A percentile compares a stretch with the other conserved stretches of the same genome.
These are phyloP conservation scores for Pentamera pediparva DNA, from an alignment of 53 echinoderm and acorn worm species.

Conservation along the genomic window DNA sequence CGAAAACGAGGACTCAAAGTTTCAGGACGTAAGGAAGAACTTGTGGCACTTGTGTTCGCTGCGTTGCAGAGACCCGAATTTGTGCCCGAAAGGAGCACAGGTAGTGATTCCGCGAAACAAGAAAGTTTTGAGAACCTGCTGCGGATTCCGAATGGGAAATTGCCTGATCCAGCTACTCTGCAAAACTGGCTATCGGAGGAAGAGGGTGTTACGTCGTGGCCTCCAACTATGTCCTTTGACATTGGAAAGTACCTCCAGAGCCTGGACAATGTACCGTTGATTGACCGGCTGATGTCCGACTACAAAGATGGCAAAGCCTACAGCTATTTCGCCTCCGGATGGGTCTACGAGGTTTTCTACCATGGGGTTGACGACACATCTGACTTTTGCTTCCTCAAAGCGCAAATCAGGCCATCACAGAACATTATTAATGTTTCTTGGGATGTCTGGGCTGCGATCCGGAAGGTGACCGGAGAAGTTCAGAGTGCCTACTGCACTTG, in stretches of 20 bases:
- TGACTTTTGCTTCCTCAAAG: slow-evolving; percentile 11
- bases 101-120: slow-evolving; percentile 11
- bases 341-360: too few relatives aligned
- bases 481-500: slow-evolving; percentile 41
- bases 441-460: slow-evolving; percentile 23
- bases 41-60: background rate
- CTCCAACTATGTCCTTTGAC: slow-evolving; percentile 10
- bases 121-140: background rate
- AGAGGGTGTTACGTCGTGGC: background rate
- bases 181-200: slow-evolving; percentile 6
- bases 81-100: background rate
- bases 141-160: slow-evolving; percentile 3
- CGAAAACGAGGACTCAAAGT: slow-evolving; percentile 8
- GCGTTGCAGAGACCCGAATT: background rate
- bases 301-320: background rate
- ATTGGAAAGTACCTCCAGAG: background rate
- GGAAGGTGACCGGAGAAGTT: background rate
- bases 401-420: slow-evolving; percentile 32
- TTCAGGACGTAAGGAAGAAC: slow-evolving; percentile 5
- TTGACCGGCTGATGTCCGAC: background rate
- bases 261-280: background rate
- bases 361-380: background rate
- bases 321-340: too few relatives aligned
- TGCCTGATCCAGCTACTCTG: background rate
- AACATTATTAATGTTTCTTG: background rate